Conservation (phyloP, 1,140 invertebrate species). For the Heliconius himera region DNA sequence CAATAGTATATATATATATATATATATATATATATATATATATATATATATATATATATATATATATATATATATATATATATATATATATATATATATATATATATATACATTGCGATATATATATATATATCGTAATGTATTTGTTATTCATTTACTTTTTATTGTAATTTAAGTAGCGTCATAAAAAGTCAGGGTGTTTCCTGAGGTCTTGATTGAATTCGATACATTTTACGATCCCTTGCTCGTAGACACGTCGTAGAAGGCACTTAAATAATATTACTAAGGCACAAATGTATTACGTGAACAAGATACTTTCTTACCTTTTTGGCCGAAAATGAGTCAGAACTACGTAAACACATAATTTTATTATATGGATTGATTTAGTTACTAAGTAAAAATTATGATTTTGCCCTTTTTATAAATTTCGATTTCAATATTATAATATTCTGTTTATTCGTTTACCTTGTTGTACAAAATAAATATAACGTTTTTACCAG, state of each 20-base stretch:
- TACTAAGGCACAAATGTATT: constrained; percentile 30
- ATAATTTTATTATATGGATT: neutral
- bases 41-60: too few species aligned
- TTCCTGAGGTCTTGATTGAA: constrained; percentile 41
- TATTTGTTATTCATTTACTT: neutral
- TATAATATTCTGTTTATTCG: neutral
- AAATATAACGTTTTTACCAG: neutral
- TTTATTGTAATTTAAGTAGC: constrained; percentile 21
- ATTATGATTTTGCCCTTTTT: neutral
- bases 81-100: too few species aligned
- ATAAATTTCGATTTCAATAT: neutral
- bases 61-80: too few species aligned
- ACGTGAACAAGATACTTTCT: constrained; percentile 35
- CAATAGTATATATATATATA: too few species aligned
- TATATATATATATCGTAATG: too few species aligned
- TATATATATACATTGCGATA: too few species aligned
- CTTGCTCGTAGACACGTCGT: constrained; percentile 39
- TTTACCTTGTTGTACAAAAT: neutral
- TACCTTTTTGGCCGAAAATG: neutral
- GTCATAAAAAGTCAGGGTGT: constrained; percentile 31
- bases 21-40: too few species aligned
- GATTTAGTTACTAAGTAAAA: neutral
- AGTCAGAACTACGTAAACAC: neutral
- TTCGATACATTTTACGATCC: constrained; percentile 42
- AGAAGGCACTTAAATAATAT: constrained; percentile 37